A percentile compares a stretch with the other conserved stretches of the same genome.
phyloP scores from a whole-genome alignment of 1,140 invertebrate species.

The Drosophila equinoxialis region DNA sequence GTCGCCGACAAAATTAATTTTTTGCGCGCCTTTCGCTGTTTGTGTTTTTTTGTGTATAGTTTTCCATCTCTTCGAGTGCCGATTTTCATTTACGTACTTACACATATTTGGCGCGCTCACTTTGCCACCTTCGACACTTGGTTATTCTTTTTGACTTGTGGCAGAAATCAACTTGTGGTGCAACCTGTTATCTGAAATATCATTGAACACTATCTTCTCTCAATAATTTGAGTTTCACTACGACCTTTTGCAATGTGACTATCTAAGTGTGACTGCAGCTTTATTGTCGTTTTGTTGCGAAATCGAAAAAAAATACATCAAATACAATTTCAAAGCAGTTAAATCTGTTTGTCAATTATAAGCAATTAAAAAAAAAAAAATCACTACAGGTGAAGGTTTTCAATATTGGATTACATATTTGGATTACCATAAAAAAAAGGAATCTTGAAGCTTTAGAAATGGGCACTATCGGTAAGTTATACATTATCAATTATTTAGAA shows the following conservation, averaged over 20 bases:
- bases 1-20: slow-evolving; percentile 37
- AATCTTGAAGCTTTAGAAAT: slow-evolving; percentile 39
- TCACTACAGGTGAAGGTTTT: neutral
- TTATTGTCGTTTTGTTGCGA: slow-evolving; percentile 48
- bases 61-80: slow-evolving; percentile 21
- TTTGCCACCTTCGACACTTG: slow-evolving; percentile 1
- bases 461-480: slow-evolving; percentile 68
- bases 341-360: neutral
- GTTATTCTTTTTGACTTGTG: slow-evolving; percentile 25
- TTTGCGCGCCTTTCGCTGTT: slow-evolving; percentile 65
- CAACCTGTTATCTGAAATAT: slow-evolving; percentile 44
- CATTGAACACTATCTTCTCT: slow-evolving; percentile 33
- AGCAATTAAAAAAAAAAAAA: neutral
- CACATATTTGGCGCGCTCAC: slow-evolving; percentile 22
- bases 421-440: slow-evolving; percentile 40
- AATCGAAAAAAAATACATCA: neutral
- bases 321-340: slow-evolving; percentile 13
- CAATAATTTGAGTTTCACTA: slow-evolving; percentile 10
- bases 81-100: neutral
- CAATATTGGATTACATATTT: slow-evolving; percentile 39
- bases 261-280: slow-evolving; percentile 54
- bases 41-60: slow-evolving; percentile 58
- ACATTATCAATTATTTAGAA: neutral
- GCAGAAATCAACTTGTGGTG: slow-evolving; percentile 30
- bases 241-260: slow-evolving; percentile 70